Percentiles rank a stretch among this genome's conserved stretches.
Conservation (phyloP, 2,113 vertebrate genomes). For the Arenaria interpres region DNA sequence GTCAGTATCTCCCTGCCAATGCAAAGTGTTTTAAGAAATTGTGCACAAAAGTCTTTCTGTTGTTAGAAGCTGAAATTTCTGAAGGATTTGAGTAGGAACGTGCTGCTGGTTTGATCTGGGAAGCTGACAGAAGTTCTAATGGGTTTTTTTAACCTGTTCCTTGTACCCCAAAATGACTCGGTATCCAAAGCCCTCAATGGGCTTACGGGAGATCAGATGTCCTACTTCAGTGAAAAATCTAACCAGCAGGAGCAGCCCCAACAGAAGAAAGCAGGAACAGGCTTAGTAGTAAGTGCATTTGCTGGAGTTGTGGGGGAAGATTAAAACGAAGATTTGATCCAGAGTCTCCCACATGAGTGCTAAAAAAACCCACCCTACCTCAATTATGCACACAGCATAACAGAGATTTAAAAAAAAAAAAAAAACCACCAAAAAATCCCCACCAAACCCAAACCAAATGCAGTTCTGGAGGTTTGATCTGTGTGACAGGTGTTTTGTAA, state of each 20-base stretch:
- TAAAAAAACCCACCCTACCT: neutral
- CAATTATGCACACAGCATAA: neutral
- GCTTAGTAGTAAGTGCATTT: neutral
- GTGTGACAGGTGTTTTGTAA: neutral
- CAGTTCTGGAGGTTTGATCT: neutral
- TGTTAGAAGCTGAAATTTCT: neutral
- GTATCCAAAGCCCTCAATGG: fast-evolving
- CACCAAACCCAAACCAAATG: neutral
- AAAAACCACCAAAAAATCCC: no score
- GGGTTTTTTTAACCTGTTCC: neutral
- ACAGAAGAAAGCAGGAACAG: neutral
- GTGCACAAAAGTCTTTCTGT: neutral
- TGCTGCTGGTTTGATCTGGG: neutral
- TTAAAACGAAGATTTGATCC: neutral
- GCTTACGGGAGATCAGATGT: neutral
- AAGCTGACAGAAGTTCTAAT: no score
- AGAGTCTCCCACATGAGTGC: neutral
- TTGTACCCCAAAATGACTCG: neutral
- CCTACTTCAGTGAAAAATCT: neutral
- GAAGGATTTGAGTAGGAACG: neutral
- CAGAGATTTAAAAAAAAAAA: neutral
- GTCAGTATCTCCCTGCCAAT: neutral
- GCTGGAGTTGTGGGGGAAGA: neutral
- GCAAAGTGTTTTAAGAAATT: neutral
- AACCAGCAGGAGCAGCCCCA: neutral